phyloP scores from a whole-genome alignment of 2,113 vertebrate genomes.

The Mesoclemmys tuberculata region DNA sequence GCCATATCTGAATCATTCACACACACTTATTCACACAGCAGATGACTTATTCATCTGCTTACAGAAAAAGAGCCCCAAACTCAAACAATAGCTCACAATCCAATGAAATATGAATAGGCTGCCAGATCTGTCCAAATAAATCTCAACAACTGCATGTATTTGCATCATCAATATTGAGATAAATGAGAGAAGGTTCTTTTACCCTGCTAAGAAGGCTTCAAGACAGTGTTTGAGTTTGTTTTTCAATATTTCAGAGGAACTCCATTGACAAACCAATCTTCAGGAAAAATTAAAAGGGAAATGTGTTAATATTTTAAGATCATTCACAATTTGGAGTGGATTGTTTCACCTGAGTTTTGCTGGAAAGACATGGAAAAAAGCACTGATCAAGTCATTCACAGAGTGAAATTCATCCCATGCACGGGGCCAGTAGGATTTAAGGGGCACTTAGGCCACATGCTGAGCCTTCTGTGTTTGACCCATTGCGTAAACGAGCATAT shows the following conservation, averaged over 20 bases:
- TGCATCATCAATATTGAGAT: neutral
- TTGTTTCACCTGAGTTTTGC: neutral
- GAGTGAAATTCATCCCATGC: neutral
- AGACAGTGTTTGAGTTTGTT: neutral
- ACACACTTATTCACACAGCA: neutral
- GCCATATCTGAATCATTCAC: neutral
- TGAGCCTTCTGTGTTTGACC: neutral
- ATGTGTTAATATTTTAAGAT: rapidly evolving
- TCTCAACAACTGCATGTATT: neutral
- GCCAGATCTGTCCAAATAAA: neutral
- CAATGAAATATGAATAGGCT: rapidly evolving
- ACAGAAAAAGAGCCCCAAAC: neutral
- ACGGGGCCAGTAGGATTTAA: neutral
- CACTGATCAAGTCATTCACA: neutral
- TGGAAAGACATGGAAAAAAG: neutral
- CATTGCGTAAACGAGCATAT: neutral
- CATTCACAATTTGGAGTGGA: rapidly evolving
- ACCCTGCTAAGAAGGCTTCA: neutral
- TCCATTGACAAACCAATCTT: rapidly evolving
- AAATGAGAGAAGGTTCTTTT: neutral
- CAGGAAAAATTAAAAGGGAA: neutral
- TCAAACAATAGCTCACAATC: neutral
- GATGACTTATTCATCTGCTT: neutral
- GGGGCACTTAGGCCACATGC: neutral
- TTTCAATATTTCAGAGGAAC: neutral